Evolutionary conservation across 2,113 vertebrate species (phyloP).

Genomic region (Ochotona curzoniae): DNA sequence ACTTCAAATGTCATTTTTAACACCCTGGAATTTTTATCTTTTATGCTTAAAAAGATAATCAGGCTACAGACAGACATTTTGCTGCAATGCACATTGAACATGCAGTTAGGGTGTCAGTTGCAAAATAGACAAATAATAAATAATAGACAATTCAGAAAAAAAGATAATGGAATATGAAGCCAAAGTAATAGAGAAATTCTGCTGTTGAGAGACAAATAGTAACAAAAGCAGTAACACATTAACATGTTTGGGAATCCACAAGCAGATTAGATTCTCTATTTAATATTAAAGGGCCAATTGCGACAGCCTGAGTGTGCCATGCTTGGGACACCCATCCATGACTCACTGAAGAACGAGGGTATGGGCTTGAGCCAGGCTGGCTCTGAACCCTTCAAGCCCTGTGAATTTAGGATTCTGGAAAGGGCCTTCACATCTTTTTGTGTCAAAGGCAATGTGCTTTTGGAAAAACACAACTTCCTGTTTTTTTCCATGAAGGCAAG

Average conservation of each 20-base stretch:
- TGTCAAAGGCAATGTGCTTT: slow-evolving; percentile 57
- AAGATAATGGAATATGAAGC: not conserved
- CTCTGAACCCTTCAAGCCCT: not conserved
- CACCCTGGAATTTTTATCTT: slow-evolving; percentile 56
- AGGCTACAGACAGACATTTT: slow-evolving; percentile 36
- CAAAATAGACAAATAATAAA: slow-evolving; percentile 22
- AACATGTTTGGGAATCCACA: not conserved
- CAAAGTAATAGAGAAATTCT: not conserved
- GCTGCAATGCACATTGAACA: slow-evolving; percentile 14
- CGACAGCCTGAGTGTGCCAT: not conserved
- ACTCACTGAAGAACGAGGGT: slow-evolving; percentile 9
- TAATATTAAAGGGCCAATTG: not conserved
- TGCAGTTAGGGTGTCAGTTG: slow-evolving; percentile 16
- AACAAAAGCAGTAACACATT: not conserved
- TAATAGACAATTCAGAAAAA: not conserved
- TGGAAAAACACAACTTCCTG: slow-evolving; percentile 61
- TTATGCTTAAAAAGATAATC: slow-evolving; percentile 52
- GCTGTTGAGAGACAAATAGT: slow-evolving; percentile 16
- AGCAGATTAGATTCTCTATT: not conserved
- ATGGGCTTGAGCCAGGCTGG: not conserved
- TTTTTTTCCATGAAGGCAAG: slow-evolving; percentile 48
- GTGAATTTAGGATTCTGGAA: slow-evolving; percentile 36
- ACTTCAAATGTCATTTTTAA: slow-evolving; percentile 66
- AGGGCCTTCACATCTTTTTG: slow-evolving; percentile 28
- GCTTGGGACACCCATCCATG: not conserved